Evolutionary conservation across 1,140 invertebrate genomes (phyloP), one percentile per base, ranked within the genome.

Genomic region (Whitmania pigra): DNA sequence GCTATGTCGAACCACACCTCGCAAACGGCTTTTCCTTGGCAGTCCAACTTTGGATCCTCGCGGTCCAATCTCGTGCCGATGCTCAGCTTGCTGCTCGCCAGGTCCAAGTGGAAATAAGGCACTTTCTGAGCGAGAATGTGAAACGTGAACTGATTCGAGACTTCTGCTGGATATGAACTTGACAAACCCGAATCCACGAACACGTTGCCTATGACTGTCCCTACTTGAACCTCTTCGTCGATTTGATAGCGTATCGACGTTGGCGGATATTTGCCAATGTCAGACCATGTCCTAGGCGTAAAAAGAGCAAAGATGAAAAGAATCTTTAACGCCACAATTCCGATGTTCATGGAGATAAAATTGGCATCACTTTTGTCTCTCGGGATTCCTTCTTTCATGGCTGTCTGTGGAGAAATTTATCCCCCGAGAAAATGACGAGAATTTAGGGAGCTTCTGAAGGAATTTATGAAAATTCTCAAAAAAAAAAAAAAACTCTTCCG

Each of bases 121-220:
- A 70, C 36, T 49, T 53, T 22, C 53, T 27, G 40, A 18, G 67
- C 27, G n/a, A 73, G 54, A 53, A 73, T 66, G 7, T 49, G 69
- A 60, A 73, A 72, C 17, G 17, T 29, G 7, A 73, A 55, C 71
- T 67, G 13, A 27, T 20, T 17, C 22, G 68, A 31, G 20, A 36
- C 53, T 18, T 67, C 25, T 4, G 57, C 36, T 22, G 25, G 22
- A 53, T 74, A 74, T 17, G 20, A 49, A n/a, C 43, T 40, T 6
- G 27, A 11, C 36, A 74, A n/a, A 17, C 53, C 53, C 0, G 53
- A 40, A 69, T 71, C 69, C 20, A 53, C 20, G 20, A 74, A 29
- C n/a, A 74, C 53, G 66, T 71, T 69, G 27, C 73, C 73, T 40
- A 74, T 43, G 55, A 68, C 43, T 0, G 70, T 67, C 25, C 73